Conservation (phyloP, 2,797 vertebrate genomes). For the Rhynchotus rufescens region DNA sequence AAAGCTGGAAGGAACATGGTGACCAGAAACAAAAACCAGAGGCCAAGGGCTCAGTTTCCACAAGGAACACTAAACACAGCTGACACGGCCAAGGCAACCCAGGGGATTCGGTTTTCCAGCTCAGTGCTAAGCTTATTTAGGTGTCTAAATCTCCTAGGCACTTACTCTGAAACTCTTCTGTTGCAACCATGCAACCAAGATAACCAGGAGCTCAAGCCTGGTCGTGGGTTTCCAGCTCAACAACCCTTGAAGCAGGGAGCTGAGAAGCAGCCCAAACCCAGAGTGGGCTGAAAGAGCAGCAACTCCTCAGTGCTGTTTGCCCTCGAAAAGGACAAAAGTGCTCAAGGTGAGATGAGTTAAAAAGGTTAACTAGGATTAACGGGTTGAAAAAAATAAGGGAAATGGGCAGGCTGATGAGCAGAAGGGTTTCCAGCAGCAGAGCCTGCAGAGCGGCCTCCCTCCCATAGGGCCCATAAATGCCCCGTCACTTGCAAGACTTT, state of each 20-base stretch:
- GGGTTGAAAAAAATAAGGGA: not conserved
- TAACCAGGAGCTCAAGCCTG: not conserved
- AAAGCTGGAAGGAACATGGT: not conserved
- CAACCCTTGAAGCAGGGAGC: not conserved
- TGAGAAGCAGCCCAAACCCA: not conserved
- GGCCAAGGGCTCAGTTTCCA: not conserved
- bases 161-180: slow-evolving; percentile 16
- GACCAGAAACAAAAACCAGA: not conserved
- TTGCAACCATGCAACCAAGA: slow-evolving; percentile 22
- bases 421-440: not conserved
- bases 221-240: not conserved
- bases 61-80: not conserved
- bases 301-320: not conserved
- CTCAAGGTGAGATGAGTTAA: not conserved
- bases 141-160: not conserved
- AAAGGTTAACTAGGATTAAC: not conserved
- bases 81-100: not conserved
- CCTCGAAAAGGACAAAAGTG: not conserved
- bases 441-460: not conserved
- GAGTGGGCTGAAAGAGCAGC: not conserved
- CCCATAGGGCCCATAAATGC: not conserved
- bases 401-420: not conserved
- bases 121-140: not conserved
- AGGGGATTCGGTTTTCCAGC: not conserved
- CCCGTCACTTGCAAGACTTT: accelerated